phyloP scores from a whole-genome alignment of 2,113 vertebrate species.

The Pionites leucogaster region DNA sequence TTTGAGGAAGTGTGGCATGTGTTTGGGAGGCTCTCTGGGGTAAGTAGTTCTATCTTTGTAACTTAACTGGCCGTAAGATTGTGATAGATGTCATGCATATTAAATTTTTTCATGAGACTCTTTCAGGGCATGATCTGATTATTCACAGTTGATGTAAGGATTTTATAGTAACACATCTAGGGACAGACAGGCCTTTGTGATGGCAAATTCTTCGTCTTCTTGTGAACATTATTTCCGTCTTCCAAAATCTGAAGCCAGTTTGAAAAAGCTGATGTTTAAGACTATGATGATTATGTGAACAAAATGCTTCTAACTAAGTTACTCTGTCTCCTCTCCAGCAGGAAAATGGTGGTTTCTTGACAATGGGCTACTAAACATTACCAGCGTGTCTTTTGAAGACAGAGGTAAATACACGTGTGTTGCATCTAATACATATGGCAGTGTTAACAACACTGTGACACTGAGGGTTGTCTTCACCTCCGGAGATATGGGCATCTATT shows the following conservation, averaged over 20 bases:
- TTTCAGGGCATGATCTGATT: background rate
- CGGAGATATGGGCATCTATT: constrained; percentile 97
- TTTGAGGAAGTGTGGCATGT: background rate
- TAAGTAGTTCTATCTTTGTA: background rate
- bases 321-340: constrained; percentile 54
- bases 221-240: background rate
- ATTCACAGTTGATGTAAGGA: background rate
- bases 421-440: constrained; percentile 85
- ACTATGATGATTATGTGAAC: background rate
- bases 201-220: background rate
- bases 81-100: background rate
- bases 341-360: constrained; percentile 90
- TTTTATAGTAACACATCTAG: background rate
- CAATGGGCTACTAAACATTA: constrained; percentile 89
- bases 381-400: constrained; percentile 89
- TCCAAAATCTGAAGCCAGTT: background rate
- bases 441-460: constrained; percentile 90
- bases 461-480: constrained; percentile 92
- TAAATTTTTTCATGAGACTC: background rate
- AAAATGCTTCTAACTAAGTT: background rate
- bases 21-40: background rate
- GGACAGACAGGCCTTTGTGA: background rate
- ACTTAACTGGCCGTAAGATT: background rate
- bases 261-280: background rate
- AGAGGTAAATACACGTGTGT: constrained; percentile 95